phyloP scores from a whole-genome alignment of 2,113 vertebrate genomes.

The Anarhynchus alexandrinus region DNA sequence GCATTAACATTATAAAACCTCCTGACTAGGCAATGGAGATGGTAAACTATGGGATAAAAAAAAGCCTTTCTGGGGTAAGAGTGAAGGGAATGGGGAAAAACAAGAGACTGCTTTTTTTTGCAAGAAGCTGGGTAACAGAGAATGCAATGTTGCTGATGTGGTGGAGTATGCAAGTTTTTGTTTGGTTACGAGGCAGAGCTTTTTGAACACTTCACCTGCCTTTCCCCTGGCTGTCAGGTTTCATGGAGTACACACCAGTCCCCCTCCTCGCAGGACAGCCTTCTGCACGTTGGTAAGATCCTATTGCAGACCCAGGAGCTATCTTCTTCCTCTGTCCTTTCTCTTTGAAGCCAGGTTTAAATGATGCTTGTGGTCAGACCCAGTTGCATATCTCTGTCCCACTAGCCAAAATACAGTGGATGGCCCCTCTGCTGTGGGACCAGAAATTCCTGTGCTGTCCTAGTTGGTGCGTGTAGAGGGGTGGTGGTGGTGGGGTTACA shows the following conservation, averaged over 20 bases:
- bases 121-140: background rate
- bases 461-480: background rate
- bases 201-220: background rate
- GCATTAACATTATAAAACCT: background rate
- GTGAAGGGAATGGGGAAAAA: background rate
- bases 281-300: conserved; percentile 80
- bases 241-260: conserved; percentile 88
- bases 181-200: background rate
- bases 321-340: background rate
- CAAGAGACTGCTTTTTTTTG: background rate
- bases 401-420: background rate
- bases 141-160: background rate
- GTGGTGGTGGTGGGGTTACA: background rate
- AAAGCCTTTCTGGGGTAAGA: background rate
- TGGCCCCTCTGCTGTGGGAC: background rate
- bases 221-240: conserved; percentile 65
- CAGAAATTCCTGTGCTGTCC: background rate
- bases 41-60: background rate
- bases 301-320: background rate
- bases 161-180: background rate
- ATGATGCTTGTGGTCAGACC: background rate
- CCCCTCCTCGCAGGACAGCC: conserved; percentile 52
- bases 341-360: background rate
- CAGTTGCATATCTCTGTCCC: background rate
- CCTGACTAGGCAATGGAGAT: background rate